Conservation (phyloP, 2,888 invertebrate species). For the Smittia sp. region DNA sequence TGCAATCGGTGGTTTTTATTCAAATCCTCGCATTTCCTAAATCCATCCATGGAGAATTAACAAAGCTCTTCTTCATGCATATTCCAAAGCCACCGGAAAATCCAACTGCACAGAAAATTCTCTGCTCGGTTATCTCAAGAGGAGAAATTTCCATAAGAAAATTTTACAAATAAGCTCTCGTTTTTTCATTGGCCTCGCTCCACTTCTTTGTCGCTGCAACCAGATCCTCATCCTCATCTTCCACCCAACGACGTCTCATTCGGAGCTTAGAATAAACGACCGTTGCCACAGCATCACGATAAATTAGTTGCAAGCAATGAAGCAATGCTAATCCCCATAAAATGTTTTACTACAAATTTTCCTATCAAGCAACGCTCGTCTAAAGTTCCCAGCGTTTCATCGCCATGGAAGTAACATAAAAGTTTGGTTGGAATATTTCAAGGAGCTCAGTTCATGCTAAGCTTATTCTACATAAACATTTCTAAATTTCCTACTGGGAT, state of each 20-base stretch:
- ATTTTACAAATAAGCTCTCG: background rate
- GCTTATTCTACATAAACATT: background rate
- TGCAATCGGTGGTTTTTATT: slow-evolving; percentile 24
- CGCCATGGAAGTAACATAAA: background rate
- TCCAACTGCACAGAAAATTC: slow-evolving; percentile 22
- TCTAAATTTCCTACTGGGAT: background rate
- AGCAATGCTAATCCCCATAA: slow-evolving; percentile 29
- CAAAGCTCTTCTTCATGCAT: slow-evolving; percentile 16
- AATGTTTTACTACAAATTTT: slow-evolving; percentile 33
- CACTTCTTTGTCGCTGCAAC: background rate
- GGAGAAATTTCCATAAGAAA: slow-evolving; percentile 10
- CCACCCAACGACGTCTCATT: background rate
- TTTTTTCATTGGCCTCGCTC: slow-evolving; percentile 9
- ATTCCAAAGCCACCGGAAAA: slow-evolving; percentile 17
- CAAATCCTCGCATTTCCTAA: slow-evolving; percentile 12
- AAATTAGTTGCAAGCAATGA: slow-evolving; percentile 36
- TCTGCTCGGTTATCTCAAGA: slow-evolving; percentile 2
- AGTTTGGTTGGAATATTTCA: background rate
- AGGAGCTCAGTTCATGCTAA: background rate
- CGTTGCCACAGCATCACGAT: slow-evolving; percentile 24
- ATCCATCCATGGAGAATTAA: slow-evolving; percentile 5
- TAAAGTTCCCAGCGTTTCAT: background rate
- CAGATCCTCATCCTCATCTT: background rate
- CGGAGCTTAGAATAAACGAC: slow-evolving; percentile 9
- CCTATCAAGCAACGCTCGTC: background rate